Evolutionary conservation across 1,140 invertebrate genomes (phyloP), one percentile per base, ranked within the genome.

Genomic region (Glossosoma conforme): DNA sequence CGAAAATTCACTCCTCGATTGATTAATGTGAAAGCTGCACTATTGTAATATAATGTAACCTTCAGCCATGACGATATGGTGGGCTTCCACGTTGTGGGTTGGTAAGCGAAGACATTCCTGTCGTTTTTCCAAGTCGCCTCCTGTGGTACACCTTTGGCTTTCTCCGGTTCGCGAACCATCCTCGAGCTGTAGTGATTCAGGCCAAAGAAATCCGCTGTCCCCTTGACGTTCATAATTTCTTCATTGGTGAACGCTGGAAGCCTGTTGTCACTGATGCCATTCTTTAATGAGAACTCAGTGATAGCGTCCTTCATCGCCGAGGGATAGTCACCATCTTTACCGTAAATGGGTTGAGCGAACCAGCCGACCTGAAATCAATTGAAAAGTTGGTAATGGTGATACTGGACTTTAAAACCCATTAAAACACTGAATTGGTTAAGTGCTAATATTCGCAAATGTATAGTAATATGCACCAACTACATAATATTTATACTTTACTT

Each of bases 301-400:
- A 86, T 68, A 15, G 72, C 70, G 18, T 77, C 62, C 53, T 77
- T 79, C 65, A 86, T 73, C 14, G 79, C 64, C 37, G 66, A 53
- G 1, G 83, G 82, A 60, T 83, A 86, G 57, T 85, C 78, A 3
- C 83, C 83, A 9, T 65, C 61, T 55, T 56, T 44, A 13, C 54
- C 53, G 45, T 77, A 82, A 37, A 86, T 79, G 3, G 83, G 82
- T 66, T 84, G 71, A 1, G 71, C 77, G 54, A 77, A 84, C 75
- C 77, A 79, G 8, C 77, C 78, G 47, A 77, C 75, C 74, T 78
- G 62, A 40, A 72, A 69, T 56, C 24, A 52, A 45, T 36, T 28
- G 50, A 54, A 47, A 35, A 65, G 54, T 36, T 28, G 11, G 15
- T 5, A 36, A 22, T 24, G 2, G 3, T 21, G 18, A n/a, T 28